Base-by-base conservation (phyloP, 37 sponge, comb jelly and placozoan genomes). In the Mnemiopsis leidyi region DNA sequence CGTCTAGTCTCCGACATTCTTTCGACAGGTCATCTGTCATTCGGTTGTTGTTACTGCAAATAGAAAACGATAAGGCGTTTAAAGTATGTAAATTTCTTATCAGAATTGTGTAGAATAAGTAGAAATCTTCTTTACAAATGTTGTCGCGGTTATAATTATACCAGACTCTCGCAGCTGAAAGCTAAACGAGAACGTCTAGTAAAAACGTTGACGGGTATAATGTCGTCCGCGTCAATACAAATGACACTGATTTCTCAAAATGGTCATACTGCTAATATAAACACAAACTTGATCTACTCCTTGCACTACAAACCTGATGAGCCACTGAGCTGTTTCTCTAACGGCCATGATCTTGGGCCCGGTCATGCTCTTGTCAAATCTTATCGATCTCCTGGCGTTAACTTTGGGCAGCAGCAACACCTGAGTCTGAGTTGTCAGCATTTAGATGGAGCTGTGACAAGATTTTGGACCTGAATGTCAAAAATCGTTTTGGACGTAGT, bases 301-400 rank as follows among this genome's bases (percentile, higher is more conserved):
- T n/a, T n/a, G n/a, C n/a, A n/a, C n/a, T n/a, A 71, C 75, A 23
- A 28, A 85, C 90, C 90, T 85, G 39, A 40, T 85, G 5, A 85
- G 61, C 90, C 90, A 85, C 29, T 85, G 90, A 40, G 90, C 90
- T 2, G 90, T 85, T 39, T 85, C 90, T n/a, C 90, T 18, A n/a
- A 85, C 90, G 1, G 90, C 90, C 90, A 85, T 85, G 2, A 85
- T 85, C 61, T 85, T 85, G 90, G 90, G 90, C 23, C 90, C 90
- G 23, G 90, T 40, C 90, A 85, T 40, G 20, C 39, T 29, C 29
- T 85, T 85, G 30, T 38, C 40, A 26, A 85, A 85, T 25, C 36
- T 38, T 28, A 85, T 85, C 25, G 90, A 85, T 37, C 30, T 38
- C 25, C 90, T 38, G 23, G 90, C 90, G 61, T 85, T 85, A 3